Evolutionary conservation across 2,888 invertebrate species (phyloP), one percentile per base, ranked within the genome.

Genomic region (Aethes cnicana): DNA sequence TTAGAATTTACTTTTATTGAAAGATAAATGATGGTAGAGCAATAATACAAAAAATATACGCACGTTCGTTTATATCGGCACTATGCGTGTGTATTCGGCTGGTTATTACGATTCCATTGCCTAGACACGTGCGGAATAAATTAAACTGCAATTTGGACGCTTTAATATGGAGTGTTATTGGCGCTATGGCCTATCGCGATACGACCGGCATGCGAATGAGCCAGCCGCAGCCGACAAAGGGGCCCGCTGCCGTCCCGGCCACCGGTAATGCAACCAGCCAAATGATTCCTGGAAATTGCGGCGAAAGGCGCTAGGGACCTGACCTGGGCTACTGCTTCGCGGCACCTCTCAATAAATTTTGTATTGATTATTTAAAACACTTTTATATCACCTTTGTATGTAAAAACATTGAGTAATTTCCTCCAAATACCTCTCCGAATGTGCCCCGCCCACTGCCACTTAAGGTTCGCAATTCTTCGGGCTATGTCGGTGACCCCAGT

Each of bases 61-160:
- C 12, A 47, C 74, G 77, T 80, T 81, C 74, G 77, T 79, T 77
- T 74, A 72, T 63, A 65, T 72, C 68, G 72, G 84, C 82, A 81
- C 77, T 72, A 75, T 68, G 70, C 77, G 76, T 77, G 84, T 84
- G 83, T 85, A 84, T 88, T 85, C 81, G 77, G 71, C 73, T 73
- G 53, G 86, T 85, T 88, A 87, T 86, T 87, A 81, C 85, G 81
- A 85, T 84, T 84, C 81, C 77, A 81, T 84, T 86, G 83, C 84
- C 81, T 84, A 81, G 84, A 87, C 88, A 88, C 88, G 88, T 79
- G 68, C 83, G 68, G 88, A 86, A 89, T 89, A 88, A 86, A 87
- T 88, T 87, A 86, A 87, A 87, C 78, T 84, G 83, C 85, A 86
- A 86, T 89, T 89, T 85, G 81, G 83, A 74, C 78, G 81, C 76